Evolutionary conservation across 2,113 vertebrate species (phyloP), one percentile per base, ranked within the genome.

Genomic region (Cairina moschata): DNA sequence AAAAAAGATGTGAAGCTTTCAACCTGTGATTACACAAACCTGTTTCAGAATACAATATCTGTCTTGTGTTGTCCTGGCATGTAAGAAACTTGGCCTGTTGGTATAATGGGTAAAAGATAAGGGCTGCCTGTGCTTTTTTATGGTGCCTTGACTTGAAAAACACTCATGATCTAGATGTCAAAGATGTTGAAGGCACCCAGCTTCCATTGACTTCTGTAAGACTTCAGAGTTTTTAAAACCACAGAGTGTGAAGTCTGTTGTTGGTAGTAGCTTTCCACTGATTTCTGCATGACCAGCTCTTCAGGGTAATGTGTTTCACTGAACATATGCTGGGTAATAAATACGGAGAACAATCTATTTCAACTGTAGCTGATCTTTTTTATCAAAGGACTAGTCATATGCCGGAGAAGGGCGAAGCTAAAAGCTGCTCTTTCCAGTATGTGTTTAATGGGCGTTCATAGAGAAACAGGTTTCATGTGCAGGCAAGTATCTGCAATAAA

Each of bases 401-500:
- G 34, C 52, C 52, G 90, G 68, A 50, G 34, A 15, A 62, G 22
- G 58, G 34, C 50, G 26, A 28, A 83, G 50, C 46, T 81, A 52
- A 73, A 67, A 67, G 59, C 55, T 81, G 32, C 13, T 0, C 86
- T 91, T 96, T 78, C 56, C 54, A 65, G 40, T 48, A 32, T 0
- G 1, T 2, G 6, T 91, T 31, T 66, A 56, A 5, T 1, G 6
- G 52, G 6, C 44, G 6, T 46, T 93, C 52, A 9, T 12, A 65
- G 17, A 65, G 74, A 75, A 65, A 74, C 44, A 3, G 1, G 17
- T 36, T 90, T 75, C 11, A 0, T 79, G 90, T 93, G 73, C 80
- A 66, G 80, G 50, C 92, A 96, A 82, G 92, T 76, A 79, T 26
- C 54, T 92, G 74, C 86, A 96, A 13, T 92, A 66, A 94, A 68